A percentile compares a stretch with the other conserved stretches of the same genome.
phyloP scores from a whole-genome alignment of 2,797 vertebrate genomes.

The Lerista edwardsae region DNA sequence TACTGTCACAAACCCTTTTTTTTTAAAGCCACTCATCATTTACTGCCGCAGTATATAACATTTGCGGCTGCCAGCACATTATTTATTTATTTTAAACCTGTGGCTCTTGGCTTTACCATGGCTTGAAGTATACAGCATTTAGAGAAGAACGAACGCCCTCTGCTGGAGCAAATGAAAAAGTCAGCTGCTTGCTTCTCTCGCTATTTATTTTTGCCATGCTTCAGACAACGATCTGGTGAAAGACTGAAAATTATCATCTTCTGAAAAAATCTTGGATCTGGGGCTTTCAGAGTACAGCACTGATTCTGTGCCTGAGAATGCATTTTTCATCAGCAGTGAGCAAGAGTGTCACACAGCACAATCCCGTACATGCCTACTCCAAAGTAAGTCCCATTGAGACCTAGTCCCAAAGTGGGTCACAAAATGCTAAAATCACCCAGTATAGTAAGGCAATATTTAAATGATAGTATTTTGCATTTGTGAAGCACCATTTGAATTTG shows the following conservation, averaged over 20 bases:
- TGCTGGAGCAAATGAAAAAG: slow-evolving; percentile 52
- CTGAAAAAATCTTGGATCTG: neutral
- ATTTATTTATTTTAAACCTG: slow-evolving; percentile 8
- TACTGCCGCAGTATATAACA: slow-evolving; percentile 48
- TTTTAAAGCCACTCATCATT: slow-evolving; percentile 30
- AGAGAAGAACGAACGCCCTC: slow-evolving; percentile 64
- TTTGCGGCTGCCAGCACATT: neutral
- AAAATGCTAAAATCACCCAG: too few species aligned
- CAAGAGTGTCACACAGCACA: neutral
- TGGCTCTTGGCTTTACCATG: slow-evolving; percentile 10
- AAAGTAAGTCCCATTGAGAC: too few species aligned
- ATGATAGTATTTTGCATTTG: too few species aligned
- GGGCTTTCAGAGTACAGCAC: neutral
- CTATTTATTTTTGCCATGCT: neutral
- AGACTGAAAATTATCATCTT: neutral
- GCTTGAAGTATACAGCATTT: neutral
- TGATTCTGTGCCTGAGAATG: neutral
- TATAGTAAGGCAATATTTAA: too few species aligned
- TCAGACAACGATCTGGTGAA: neutral
- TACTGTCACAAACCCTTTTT: slow-evolving; percentile 52
- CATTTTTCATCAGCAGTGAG: neutral
- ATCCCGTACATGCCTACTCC: neutral
- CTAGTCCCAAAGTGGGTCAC: too few species aligned
- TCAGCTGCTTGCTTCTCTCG: neutral
- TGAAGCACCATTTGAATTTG: too few species aligned